Base-by-base conservation (phyloP, 2,888 invertebrate species). In the Scaptomyza cyrtandrae region DNA sequence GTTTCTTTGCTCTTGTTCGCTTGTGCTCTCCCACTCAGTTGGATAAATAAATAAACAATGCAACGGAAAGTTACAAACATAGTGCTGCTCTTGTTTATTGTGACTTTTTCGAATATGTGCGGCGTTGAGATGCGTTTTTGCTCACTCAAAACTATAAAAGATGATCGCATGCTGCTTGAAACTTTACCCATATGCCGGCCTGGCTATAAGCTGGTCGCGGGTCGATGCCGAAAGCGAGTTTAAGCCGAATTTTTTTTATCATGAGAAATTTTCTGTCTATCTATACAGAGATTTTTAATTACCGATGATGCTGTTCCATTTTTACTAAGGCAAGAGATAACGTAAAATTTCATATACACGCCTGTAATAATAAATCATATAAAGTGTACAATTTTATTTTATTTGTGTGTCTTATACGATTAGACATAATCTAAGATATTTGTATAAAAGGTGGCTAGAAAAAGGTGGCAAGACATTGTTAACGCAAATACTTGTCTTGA, bases 151-250 rank as follows among this genome's bases (percentile, higher is more conserved):
- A 33, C 6, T 10, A 9, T 13, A n/a, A 57, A 31, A 37, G 66
- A 69, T 24, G 88, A 87, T 70, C 86, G 88, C 49, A 75, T 83
- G 19, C 46, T 87, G 6, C 10, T 87, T 4, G 88, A 87, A 0
- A 67, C 72, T 6, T 16, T 56, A 11, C 68, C 62, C 1, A 39
- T 52, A 1, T 83, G 83, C 56, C 61, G 49, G 7, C 56, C 53
- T 0, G 89, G 89, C 19, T 70, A 49, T 3, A 66, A 65, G 31
- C 50, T 88, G 27, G 50, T 70, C 14, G 78, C 64, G 13, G 86
- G 88, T 10, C 78, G 78, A 6, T 83, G 89, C 61, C 81, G 83
- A 10, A 57, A 70, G 45, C 7, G 71, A 2, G 83, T 81, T 10
- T 88, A 63, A 52, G 35, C 6, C 29, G 35, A 37, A 52, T 39